A percentile compares a stretch with the other conserved stretches of the same genome.
Evolutionary conservation across 2,888 invertebrate genomes (phyloP).

Genomic region (Epinotia demarniana): DNA sequence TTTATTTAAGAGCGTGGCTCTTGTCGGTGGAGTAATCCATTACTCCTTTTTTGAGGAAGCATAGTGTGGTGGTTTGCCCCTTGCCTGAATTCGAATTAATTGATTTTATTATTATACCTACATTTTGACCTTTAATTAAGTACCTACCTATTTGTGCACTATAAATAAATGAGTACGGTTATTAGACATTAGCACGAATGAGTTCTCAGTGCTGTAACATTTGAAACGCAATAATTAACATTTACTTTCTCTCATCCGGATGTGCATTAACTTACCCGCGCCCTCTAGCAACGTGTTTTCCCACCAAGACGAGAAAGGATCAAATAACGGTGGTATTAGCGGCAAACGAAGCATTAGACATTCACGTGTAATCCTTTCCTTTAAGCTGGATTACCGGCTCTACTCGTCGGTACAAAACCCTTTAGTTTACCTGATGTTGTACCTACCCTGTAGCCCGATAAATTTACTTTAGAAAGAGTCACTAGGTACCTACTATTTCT

Average conservation of each 20-base stretch:
- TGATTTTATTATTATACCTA: too few species aligned
- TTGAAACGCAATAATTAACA: neutral
- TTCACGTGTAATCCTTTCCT: slow-evolving; percentile 48
- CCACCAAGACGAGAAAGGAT: slow-evolving; percentile 46
- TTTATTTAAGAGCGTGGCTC: too few species aligned
- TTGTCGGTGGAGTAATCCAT: too few species aligned
- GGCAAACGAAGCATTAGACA: slow-evolving; percentile 47
- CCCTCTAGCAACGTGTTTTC: slow-evolving; percentile 33
- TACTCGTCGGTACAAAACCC: slow-evolving; percentile 45
- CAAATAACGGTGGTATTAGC: slow-evolving; percentile 47
- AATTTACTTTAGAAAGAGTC: slow-evolving; percentile 34
- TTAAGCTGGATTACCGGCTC: slow-evolving; percentile 47
- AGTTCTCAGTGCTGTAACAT: neutral
- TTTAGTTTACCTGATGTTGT: slow-evolving; percentile 46
- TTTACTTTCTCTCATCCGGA: slow-evolving; percentile 19
- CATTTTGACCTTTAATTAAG: too few species aligned
- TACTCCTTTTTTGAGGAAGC: too few species aligned
- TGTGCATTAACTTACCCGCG: slow-evolving; percentile 25
- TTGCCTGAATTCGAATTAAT: too few species aligned
- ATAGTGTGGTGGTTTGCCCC: too few species aligned
- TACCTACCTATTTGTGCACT: too few species aligned
- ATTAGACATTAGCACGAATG: neutral
- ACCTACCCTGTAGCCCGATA: slow-evolving; percentile 35
- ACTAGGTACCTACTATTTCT: neutral
- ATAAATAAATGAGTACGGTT: too few species aligned